These are phyloP conservation scores for Gallirallus australis DNA, from an alignment of 2,797 vertebrate species.

Conservation along the genomic window DNA sequence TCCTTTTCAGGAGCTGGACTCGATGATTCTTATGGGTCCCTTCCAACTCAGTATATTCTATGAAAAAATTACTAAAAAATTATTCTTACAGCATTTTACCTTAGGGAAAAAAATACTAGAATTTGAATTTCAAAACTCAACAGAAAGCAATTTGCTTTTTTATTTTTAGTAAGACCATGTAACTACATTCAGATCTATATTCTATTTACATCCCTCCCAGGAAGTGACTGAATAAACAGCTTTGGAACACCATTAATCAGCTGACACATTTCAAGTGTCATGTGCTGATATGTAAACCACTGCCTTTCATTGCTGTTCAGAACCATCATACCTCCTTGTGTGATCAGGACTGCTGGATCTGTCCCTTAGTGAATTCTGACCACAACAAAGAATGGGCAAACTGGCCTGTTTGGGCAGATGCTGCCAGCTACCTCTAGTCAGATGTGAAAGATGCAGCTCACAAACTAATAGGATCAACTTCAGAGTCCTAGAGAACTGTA, in stretches of 20 bases:
- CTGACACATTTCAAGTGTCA: neutral
- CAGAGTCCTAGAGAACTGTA: neutral
- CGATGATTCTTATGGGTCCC: too few relatives aligned
- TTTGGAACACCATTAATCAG: neutral
- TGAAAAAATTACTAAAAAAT: neutral
- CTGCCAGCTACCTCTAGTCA: neutral
- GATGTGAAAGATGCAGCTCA: neutral
- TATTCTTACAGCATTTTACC: neutral
- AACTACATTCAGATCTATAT: neutral
- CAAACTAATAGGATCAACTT: neutral
- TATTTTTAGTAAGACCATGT: neutral
- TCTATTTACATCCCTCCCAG: neutral
- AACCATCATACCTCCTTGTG: neutral
- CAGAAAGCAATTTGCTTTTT: neutral
- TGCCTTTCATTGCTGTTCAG: neutral
- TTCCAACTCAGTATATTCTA: too few relatives aligned
- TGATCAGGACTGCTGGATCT: neutral
- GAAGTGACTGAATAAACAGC: neutral
- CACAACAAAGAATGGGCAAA: neutral
- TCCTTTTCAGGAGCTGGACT: neutral
- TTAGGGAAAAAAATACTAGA: neutral
- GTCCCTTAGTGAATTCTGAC: neutral
- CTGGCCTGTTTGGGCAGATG: accelerated
- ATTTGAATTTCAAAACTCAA: neutral
- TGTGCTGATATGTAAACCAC: neutral